phyloP scores from a whole-genome alignment of 2,113 vertebrate genomes.

The Pterocles gutturalis region DNA sequence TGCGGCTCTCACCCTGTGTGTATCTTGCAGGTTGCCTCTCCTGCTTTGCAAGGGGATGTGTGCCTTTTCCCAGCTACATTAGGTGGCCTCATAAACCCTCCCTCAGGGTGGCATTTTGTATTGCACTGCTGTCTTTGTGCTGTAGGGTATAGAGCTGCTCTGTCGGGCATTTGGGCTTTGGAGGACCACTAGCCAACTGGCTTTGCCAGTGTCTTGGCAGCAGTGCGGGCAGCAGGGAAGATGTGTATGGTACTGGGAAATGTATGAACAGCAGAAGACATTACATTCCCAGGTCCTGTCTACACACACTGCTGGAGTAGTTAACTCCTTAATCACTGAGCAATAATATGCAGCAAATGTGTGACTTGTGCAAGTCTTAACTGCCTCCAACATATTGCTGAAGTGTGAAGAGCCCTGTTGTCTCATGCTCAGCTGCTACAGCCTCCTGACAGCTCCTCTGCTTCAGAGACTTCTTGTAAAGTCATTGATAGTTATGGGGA shows the following conservation, averaged over 20 bases:
- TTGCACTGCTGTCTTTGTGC: neutral
- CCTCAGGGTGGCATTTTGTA: neutral
- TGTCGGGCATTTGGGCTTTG: neutral
- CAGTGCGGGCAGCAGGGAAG: accelerated
- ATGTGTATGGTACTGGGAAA: neutral
- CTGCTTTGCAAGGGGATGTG: neutral
- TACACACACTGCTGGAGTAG: neutral
- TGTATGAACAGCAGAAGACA: neutral
- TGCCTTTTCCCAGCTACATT: neutral
- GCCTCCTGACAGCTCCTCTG: neutral
- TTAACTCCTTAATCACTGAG: too few species aligned
- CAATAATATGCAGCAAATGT: too few species aligned
- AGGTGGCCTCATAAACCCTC: neutral
- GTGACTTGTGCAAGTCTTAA: too few species aligned
- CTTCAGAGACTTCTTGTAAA: neutral
- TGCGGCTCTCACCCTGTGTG: accelerated
- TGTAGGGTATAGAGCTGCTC: neutral
- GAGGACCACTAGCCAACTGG: neutral
- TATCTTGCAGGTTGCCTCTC: neutral
- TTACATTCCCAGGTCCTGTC: neutral
- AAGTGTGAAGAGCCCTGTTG: neutral
- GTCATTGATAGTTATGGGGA: neutral
- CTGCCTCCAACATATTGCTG: neutral
- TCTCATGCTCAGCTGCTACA: neutral
- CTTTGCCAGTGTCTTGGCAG: neutral